Base-by-base conservation (phyloP, 2,797 vertebrate genomes). In the Rhodeus uyekii region DNA sequence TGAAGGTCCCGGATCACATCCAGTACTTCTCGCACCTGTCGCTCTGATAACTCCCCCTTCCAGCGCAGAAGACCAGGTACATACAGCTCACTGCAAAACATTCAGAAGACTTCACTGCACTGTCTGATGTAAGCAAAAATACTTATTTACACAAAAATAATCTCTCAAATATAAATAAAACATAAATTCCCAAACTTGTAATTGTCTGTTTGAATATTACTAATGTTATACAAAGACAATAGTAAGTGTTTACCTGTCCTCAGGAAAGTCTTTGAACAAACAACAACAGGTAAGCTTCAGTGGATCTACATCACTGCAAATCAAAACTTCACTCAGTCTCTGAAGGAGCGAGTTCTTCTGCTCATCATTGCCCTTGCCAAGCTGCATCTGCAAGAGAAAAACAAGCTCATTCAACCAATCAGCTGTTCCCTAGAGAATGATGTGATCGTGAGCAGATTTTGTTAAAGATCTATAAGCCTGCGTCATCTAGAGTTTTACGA, bases 51-150 rank as follows among this genome's bases (percentile, higher is more conserved):
- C 27, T 74, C 27, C 22, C 72, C 88, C 16, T 81, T 91, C 92
- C 92, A 94, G 7, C 1, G 46, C 78, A 94, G 87, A 74, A 94
- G 83, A 2, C 3, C 8, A 0, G 67, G 44, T 16, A 93, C 78
- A 1, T 89, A 84, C 46, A 85, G 5, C 64, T 61, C 42, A 0
- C 89, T 92, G 84, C 3, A 82, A 82, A 72, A 87, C 24, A 78
- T 65, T 34, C 8, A 55, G 76, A 74, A 69, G 13, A 55, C 5
- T 29, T 32, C 10, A 67, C 22, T 48, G 6, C 38, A 27, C 38
- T 69, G 16, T 46, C 24, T 46, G 67, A 12, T 46, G 42, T 29
- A 1, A 75, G 32, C 32, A 22, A 34, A n/a, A 38, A 12, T 12
- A 24, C 12, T 32, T 7, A 32, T 27, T 16, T 38, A 22, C 39